Evolutionary conservation across 2,797 vertebrate genomes (phyloP), one percentile per base, ranked within the genome.

Genomic region (Spheniscus humboldti): DNA sequence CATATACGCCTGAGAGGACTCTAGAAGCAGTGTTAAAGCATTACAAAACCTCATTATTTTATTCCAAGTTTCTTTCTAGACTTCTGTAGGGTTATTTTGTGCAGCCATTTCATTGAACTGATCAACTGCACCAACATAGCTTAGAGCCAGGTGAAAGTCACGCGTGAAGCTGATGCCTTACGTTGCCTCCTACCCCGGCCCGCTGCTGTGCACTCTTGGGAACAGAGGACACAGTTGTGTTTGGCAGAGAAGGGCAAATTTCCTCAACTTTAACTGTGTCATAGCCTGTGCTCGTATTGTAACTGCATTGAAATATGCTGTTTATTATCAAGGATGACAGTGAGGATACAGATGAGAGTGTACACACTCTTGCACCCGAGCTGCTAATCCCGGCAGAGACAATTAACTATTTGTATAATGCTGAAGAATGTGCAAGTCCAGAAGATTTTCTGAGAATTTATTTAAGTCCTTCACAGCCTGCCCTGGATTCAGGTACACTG

Each of bases 391-490:
- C 95, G 3, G 95, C 96, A 45, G 95, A 97, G 85, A 96, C 94
- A 9, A 92, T 98, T 45, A 80, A 83, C 57, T 96, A 33, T 30
- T 48, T 98, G 71, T 92, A 62, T 23, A 73, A 79, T 14, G 82
- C 88, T 23, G 64, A 96, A 31, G 92, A 97, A 53, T 95, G 96
- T 14, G 6, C 91, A 57, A 97, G 96, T 9, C 97, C 98, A 2
- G 80, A 45, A 31, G 73, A 93, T 17, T 98, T 98, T 31, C 64
- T 98, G 63, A 77, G 82, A 41, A 95, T 86, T 64, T 98, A 97
- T 43, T 66, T 91, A 31, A 97, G 85, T 30, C 97, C 98, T 31
- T n/a, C 95, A 8, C 90, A 98, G 8, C 19, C 94, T 47, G 72
- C 35, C 33, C 48, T 96, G 52, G 98, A 98, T 82, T 95, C 98